Evolutionary conservation across 2,797 vertebrate genomes (phyloP).

Genomic region (Poeciliopsis turneri): DNA sequence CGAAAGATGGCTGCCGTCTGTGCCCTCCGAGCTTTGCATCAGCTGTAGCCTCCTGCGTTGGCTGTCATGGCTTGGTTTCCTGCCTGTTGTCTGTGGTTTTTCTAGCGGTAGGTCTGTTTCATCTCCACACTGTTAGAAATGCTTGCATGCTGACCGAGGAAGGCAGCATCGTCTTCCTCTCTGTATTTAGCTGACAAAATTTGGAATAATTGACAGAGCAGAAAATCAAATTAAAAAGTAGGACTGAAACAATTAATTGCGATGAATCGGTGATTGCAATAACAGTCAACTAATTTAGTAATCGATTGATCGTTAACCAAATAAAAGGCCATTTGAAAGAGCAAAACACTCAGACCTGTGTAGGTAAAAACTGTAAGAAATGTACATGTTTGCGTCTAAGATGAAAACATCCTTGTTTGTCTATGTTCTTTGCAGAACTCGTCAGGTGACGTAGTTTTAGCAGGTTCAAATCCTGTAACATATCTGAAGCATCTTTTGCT

Average conservation of each 20-base stretch:
- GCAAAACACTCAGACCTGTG: too few relatives aligned
- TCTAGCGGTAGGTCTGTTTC: constrained; percentile 15
- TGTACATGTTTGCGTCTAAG: too few relatives aligned
- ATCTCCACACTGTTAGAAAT: neutral
- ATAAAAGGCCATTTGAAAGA: neutral
- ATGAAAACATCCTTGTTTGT: too few relatives aligned
- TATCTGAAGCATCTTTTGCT: too few relatives aligned
- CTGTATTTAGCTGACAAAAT: constrained; percentile 9
- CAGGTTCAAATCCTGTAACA: too few relatives aligned
- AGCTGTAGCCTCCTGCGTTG: neutral
- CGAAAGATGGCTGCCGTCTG: constrained; percentile 15
- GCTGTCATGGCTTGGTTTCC: constrained; percentile 7
- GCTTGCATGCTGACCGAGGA: constrained; percentile 30
- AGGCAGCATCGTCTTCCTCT: constrained; percentile 5
- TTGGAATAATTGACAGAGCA: neutral
- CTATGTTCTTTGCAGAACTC: too few relatives aligned
- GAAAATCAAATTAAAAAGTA: neutral
- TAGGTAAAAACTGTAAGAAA: too few relatives aligned
- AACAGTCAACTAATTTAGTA: too few relatives aligned
- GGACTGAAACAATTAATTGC: too few relatives aligned
- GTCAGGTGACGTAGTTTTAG: too few relatives aligned
- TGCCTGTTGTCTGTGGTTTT: constrained; percentile 7
- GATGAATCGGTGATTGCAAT: too few relatives aligned
- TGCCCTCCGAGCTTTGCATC: constrained; percentile 45
- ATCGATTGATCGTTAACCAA: too few relatives aligned